Conservation (phyloP, 1,140 invertebrate species). For the Rhyzopertha dominica region DNA sequence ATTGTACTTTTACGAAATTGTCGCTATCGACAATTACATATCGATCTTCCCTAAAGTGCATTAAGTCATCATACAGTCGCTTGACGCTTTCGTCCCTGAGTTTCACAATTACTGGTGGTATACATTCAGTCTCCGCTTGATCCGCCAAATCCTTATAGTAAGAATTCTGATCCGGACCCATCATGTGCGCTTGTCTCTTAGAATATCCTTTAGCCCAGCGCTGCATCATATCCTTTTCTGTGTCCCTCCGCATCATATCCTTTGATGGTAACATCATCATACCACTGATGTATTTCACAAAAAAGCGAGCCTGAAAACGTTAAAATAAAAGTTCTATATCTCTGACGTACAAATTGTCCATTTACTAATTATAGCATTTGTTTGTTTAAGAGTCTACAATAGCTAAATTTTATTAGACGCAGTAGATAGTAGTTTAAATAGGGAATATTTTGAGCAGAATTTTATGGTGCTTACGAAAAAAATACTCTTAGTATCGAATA, state of each 20-base stretch:
- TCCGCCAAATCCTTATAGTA: constrained; percentile 58
- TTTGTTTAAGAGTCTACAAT: too few species aligned
- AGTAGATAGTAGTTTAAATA: too few species aligned
- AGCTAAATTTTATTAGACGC: too few species aligned
- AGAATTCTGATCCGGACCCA: constrained; percentile 51
- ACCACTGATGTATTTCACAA: constrained; percentile 51
- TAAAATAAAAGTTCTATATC: constrained; percentile 9
- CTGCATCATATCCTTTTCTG: constrained; percentile 48
- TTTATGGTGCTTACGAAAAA: too few species aligned
- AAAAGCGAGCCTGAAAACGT: constrained; percentile 51
- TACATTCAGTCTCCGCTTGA: constrained; percentile 47
- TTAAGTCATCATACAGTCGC: constrained; percentile 35
- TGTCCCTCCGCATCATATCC: constrained; percentile 58
- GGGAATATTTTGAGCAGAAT: too few species aligned
- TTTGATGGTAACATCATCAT: constrained; percentile 49
- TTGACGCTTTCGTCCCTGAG: constrained; percentile 37
- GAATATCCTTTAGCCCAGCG: constrained; percentile 47
- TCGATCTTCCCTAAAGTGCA: constrained; percentile 38
- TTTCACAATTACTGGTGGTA: constrained; percentile 52
- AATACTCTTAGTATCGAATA: too few species aligned
- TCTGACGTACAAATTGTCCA: not conserved
- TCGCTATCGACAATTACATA: constrained; percentile 40
- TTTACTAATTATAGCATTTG: too few species aligned
- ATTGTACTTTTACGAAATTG: constrained; percentile 34
- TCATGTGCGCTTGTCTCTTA: constrained; percentile 56